phyloP scores from a whole-genome alignment of 2,888 invertebrate genomes.

The Julus scandinavius region DNA sequence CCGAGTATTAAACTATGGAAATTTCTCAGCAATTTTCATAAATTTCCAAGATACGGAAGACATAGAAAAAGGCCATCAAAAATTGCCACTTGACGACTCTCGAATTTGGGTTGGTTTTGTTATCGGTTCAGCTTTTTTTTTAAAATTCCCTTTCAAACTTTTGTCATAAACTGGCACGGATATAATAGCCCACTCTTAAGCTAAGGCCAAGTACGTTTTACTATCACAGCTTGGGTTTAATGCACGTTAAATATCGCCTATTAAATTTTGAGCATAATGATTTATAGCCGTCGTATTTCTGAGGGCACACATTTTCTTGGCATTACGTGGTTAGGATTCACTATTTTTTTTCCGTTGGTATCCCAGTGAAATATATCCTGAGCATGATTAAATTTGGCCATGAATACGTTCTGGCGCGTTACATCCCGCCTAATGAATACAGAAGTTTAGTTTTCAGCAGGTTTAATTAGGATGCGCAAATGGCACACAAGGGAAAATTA shows the following conservation, averaged over 20 bases:
- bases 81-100: no score
- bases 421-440: background rate
- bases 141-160: no score
- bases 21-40: no score
- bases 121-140: no score
- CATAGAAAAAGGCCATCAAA: no score
- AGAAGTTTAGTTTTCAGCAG: constrained; percentile 1
- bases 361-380: background rate
- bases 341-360: background rate
- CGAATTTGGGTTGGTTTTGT: no score
- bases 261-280: background rate
- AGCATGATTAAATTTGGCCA: background rate
- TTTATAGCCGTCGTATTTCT: background rate
- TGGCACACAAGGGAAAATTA: background rate
- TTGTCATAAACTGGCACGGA: no score
- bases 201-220: background rate
- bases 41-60: no score
- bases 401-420: background rate
- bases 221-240: background rate
- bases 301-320: background rate
- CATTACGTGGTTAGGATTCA: background rate
- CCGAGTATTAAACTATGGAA: no score
- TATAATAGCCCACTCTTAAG: no score
- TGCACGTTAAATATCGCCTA: background rate
- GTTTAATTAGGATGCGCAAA: constrained; percentile 1